A percentile compares a stretch with the other conserved stretches of the same genome.
These are phyloP conservation scores for Azemiops feae DNA, from an alignment of 2,113 vertebrate species.

Conservation along the genomic window DNA sequence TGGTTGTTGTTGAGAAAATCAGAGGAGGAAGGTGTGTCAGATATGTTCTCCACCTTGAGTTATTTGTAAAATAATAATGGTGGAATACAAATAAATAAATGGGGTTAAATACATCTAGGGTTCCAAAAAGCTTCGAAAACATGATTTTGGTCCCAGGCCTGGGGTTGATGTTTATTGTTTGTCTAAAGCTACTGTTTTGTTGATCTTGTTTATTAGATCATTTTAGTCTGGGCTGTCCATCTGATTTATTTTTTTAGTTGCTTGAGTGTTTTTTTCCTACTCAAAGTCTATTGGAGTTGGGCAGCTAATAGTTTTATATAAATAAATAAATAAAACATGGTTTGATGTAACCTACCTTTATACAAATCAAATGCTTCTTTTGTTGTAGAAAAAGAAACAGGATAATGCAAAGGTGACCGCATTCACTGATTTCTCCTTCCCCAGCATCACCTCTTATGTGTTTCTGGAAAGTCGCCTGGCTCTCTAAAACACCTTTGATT, in stretches of 20 bases:
- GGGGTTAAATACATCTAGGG: neutral
- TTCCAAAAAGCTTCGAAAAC: neutral
- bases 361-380: neutral
- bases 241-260: neutral
- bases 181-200: neutral
- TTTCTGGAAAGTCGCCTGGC: neutral
- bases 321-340: neutral
- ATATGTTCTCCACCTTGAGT: neutral
- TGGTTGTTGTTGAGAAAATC: neutral
- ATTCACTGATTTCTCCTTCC: neutral
- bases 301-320: neutral
- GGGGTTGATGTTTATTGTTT: neutral
- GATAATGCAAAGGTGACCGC: neutral
- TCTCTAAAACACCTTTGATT: neutral
- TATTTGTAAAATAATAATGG: neutral
- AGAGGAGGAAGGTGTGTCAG: neutral
- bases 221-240: neutral
- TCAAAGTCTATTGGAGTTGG: neutral
- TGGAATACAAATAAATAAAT: neutral
- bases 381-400: neutral
- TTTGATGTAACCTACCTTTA: neutral
- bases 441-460: neutral
- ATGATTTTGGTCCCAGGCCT: neutral
- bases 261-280: neutral
- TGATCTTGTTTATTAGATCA: neutral